Evolutionary conservation across 2,888 invertebrate genomes (phyloP), one percentile per base, ranked within the genome.

Genomic region (Parelbella ahira): DNA sequence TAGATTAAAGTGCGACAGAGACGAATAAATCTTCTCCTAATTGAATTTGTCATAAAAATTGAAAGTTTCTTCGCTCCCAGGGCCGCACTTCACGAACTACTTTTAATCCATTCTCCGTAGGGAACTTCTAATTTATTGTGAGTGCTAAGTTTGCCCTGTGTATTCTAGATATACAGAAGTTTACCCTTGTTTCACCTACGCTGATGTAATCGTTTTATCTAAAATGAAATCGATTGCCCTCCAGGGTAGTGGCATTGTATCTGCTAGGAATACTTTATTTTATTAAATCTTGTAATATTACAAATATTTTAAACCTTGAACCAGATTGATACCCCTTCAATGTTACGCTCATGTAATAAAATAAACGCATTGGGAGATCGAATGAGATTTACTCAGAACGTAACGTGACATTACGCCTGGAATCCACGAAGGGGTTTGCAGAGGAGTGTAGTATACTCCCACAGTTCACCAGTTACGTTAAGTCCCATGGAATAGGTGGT

Each of bases 31-130:
- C 75, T 66, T 54, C 45, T 58, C 60, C 63, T 84, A 83, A 83
- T 82, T 83, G 73, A 81, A 76, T 84, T 83, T 80, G 79, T 86
- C 82, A 84, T 86, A 87, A 84, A 86, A 86, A 86, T 82, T 83
- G 76, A 78, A 86, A 86, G 80, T 84, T 83, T 75, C 37, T 27
- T 58, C 69, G 64, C 69, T 73, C 60, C 60, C 74, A 70, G 72
- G 70, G 71, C 70, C 72, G 68, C 70, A 79, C 72, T 80, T 73
- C 58, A 62, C 71, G 54, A 74, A 78, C 73, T 86, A 82, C 81
- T 79, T 84, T 83, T 81, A 87, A 84, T 84, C 83, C 81, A 82
- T 82, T 84, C 81, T 74, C 70, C 68, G 77, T 68, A 81, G 68
- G 77, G 72, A 81, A 80, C 73, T 84, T 83, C 71, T 86, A 86